These are phyloP conservation scores for Pyrgus malvae DNA, from an alignment of 2,888 invertebrate species.

Conservation along the genomic window DNA sequence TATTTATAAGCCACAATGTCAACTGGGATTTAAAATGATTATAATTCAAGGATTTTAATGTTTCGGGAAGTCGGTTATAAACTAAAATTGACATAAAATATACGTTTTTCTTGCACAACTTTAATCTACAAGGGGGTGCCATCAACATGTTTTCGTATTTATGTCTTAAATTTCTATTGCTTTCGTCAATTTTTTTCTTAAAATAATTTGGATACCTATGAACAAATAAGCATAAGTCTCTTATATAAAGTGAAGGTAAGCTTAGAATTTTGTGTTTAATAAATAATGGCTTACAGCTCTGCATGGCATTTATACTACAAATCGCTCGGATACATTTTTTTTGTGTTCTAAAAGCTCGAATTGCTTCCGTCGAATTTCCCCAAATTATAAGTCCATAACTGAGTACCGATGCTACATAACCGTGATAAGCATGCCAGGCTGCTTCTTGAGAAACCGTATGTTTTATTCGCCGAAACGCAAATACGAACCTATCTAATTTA, in stretches of 20 bases:
- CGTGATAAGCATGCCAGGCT: conserved; percentile 8
- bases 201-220: too few species aligned
- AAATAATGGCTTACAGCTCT: background rate
- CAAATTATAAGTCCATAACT: conserved; percentile 17
- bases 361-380: conserved; percentile 9
- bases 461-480: conserved; percentile 6
- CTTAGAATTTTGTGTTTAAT: background rate
- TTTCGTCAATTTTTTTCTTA: too few species aligned
- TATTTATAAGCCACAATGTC: too few species aligned
- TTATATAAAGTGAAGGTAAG: background rate
- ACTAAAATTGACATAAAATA: too few species aligned
- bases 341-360: background rate
- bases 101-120: too few species aligned
- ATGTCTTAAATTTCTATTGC: too few species aligned
- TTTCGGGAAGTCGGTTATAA: too few species aligned
- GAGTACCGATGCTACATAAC: conserved; percentile 5
- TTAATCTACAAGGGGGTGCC: too few species aligned
- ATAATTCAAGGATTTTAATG: too few species aligned
- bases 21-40: too few species aligned
- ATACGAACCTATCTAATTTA: conserved; percentile 1
- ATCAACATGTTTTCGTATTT: too few species aligned
- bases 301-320: background rate
- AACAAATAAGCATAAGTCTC: conserved; percentile 4
- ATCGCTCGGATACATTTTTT: background rate
- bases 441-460: conserved; percentile 6